Evolutionary conservation across 1,140 invertebrate genomes (phyloP), one percentile per base, ranked within the genome.

Genomic region (Theocolax elegans): DNA sequence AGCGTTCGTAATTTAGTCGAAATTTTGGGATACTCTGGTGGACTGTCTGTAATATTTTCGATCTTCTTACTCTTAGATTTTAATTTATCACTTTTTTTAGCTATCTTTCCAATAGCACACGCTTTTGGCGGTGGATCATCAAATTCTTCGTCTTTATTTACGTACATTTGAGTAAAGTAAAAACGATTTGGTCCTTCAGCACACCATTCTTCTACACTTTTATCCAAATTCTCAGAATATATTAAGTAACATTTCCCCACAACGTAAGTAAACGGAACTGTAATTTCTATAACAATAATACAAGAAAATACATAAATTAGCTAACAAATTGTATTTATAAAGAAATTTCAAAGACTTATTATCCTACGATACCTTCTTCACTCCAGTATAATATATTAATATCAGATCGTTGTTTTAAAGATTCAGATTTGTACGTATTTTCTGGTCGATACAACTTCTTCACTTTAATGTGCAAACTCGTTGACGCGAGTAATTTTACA

Each of bases 351-450:
- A 17, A 31, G 12, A 15, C 2, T 15, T 48, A 54, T 51, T 17
- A 42, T 35, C 4, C 10, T 6, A 35, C 31, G 40, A 21, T 69
- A 87, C 92, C 88, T 87, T 94, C 92, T 27, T 93, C 87, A 53
- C 89, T 92, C 91, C 92, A 94, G 81, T 92, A 95, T 0, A 95
- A 77, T 46, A 92, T 81, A 80, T 94, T 95, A 8, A 94, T 77
- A 81, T 95, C 92, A 49, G 89, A 83, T 64, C 91, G 88, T 67
- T 90, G 85, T 1, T 87, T 87, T 49, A 87, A 80, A 15, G 80
- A 72, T 1, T 74, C 17, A 58, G 87, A 87, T 72, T 87, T 89
- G 56, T 89, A 88, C 8, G 92, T 95, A 77, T 95, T 91, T 84
- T 95, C 92, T 1, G 93, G 92, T 74, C 93, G 88, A 76, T 93